Base-by-base conservation (phyloP, 2,888 invertebrate species). In the Drosophila neotestacea region DNA sequence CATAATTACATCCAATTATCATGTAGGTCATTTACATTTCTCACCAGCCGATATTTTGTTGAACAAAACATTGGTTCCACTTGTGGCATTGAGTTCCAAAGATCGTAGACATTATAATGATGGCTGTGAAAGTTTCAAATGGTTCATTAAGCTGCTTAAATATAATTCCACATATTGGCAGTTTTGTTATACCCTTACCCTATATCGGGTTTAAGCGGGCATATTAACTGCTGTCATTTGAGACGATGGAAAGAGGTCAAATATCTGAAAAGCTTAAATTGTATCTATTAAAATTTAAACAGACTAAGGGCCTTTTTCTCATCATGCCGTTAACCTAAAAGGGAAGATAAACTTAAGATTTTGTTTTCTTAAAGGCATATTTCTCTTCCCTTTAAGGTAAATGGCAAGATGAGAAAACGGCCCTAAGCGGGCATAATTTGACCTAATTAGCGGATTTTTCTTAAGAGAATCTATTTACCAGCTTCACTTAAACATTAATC, bases 61-160 rank as follows among this genome's bases (percentile, higher is more conserved):
- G 41, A 46, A 36, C 59, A 52, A 72, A 42, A 60, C 16, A 81
- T 88, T 88, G 81, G 83, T 88, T 86, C 89, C 83, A 86, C 87
- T 84, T 86, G 85, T 78, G 85, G 74, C 71, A 80, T 68, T 68
- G 88, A 88, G 86, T 87, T 79, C 76, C 85, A 81, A 81, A 88
- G 70, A 81, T 85, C 81, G 68, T 77, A 72, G 73, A 83, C 86
- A 83, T 88, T 81, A 84, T 86, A 71, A 88, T 85, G 86, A 88
- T 84, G 69, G 73, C 80, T 87, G 84, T 84, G 84, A 84, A 84
- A 88, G 89, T 89, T 88, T 73, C 74, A 72, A 83, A 85, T 83
- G 84, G 78, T 83, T 83, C 86, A 83, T 83, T 83, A 83, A 82
- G 82, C 82, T 63, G 88, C 82, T 82, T 88, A 85, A 70, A 79